Evolutionary conservation across 2,888 invertebrate genomes (phyloP).

Genomic region (Argyresthia goedartella): DNA sequence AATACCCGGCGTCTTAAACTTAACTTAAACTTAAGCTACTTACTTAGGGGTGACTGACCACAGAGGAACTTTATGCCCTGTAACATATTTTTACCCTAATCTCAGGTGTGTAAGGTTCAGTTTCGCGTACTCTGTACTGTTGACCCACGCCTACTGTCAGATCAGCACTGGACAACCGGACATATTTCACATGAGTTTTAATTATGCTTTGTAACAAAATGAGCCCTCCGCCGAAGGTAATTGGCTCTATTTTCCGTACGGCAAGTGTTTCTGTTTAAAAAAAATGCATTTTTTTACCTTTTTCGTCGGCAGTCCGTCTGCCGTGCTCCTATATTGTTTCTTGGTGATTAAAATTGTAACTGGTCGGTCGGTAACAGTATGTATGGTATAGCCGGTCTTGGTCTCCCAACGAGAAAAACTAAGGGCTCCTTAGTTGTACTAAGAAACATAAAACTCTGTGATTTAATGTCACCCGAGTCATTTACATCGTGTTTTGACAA

Average conservation of each 20-base stretch:
- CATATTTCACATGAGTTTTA: slow-evolving; percentile 57
- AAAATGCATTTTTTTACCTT: slow-evolving; percentile 2
- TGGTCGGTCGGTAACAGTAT: not conserved
- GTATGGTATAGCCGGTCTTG: too few relatives aligned
- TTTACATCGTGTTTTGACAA: too few relatives aligned
- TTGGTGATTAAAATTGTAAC: slow-evolving; percentile 5
- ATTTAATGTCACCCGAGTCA: too few relatives aligned
- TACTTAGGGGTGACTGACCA: slow-evolving; percentile 2
- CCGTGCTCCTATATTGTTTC: slow-evolving; percentile 30
- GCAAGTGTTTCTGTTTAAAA: slow-evolving; percentile 2
- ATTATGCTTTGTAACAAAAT: slow-evolving; percentile 21
- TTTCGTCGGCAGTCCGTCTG: slow-evolving; percentile 4
- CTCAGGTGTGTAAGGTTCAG: too few relatives aligned
- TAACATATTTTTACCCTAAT: too few relatives aligned
- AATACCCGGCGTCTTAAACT: not conserved
- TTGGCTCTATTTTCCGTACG: not conserved
- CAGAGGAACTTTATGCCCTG: too few relatives aligned
- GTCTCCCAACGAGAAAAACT: too few relatives aligned
- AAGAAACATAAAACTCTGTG: too few relatives aligned
- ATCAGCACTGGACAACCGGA: slow-evolving; percentile 49
- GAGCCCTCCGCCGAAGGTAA: slow-evolving; percentile 23
- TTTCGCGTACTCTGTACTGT: slow-evolving; percentile 6
- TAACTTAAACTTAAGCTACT: too few relatives aligned
- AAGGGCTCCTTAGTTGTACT: too few relatives aligned
- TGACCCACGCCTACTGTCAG: slow-evolving; percentile 62